phyloP scores from a whole-genome alignment of 1,140 invertebrate species.

The Ditylenchus dipsaci region DNA sequence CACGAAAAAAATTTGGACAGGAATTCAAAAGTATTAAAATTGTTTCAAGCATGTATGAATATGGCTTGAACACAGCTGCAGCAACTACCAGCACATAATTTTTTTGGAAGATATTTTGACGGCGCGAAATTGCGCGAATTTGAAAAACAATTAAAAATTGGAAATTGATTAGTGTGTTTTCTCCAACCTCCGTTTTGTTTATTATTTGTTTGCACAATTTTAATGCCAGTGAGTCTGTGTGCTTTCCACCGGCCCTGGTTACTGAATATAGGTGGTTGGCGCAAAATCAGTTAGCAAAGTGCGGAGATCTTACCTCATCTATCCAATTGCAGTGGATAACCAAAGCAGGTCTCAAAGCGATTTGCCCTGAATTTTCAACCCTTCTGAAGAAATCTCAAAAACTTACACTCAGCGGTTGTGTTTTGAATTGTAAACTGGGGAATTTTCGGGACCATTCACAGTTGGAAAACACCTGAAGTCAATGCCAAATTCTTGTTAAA shows the following conservation, averaged over 20 bases:
- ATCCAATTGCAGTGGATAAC: not conserved
- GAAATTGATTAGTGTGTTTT: not conserved
- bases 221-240: not conserved
- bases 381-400: not conserved
- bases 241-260: not conserved
- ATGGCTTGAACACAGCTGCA: no score
- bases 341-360: not conserved
- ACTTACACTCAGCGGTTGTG: not conserved
- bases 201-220: slow-evolving; percentile 6
- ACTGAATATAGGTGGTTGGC: not conserved
- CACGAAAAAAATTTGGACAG: no score
- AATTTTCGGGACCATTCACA: not conserved
- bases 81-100: no score
- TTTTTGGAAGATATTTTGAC: not conserved
- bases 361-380: not conserved
- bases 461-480: no score
- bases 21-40: no score
- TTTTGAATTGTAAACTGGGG: not conserved
- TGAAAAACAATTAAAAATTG: not conserved
- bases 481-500: no score
- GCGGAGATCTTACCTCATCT: not conserved
- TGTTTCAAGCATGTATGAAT: no score
- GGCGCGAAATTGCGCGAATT: not conserved
- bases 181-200: not conserved
- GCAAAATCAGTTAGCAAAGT: not conserved